Evolutionary conservation across 2,797 vertebrate genomes (phyloP), one percentile per base, ranked within the genome.

Genomic region (Channa striata): DNA sequence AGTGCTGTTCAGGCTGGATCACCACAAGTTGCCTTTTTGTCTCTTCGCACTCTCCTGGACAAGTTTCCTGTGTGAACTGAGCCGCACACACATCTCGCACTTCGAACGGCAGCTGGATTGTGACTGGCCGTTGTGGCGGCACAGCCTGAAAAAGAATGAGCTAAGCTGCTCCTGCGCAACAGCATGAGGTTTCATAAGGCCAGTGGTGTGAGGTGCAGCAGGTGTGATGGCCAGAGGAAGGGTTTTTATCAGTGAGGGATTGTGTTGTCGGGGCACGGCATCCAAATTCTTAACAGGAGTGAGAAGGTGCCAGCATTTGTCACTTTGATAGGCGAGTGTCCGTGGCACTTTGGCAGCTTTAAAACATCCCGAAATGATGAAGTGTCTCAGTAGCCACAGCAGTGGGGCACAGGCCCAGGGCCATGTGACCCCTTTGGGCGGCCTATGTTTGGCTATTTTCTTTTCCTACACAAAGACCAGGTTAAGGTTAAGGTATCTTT

Each of bases 1-100:
- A 72, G 73, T 47, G 53, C 58, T 42, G 65, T 87, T 83, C 83
- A 83, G 59, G 25, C 54, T 50, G 40, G 50, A 85, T 86, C 65
- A 20, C 82, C 82, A 72, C 86, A 87, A 74, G 66, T 86, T 82
- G 81, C 83, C 60, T 58, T 54, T 80, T 51, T 71, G 60, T 76
- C 30, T 50, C 74, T 25, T 51, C 43, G 51, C 43, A 17, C 49
- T 54, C 74, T 64, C 21, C 68, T 58, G 78, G 57, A 76, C 37
- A 60, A 76, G 82, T 83, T 81, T 73, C 53, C 77, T 12, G 33
- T 14, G 46, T 36, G 23, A 81, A 74, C 54, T 1, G 20, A 43
- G 50, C 58, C 51, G 59, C 49, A 19, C 72, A 60, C 86, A 87
- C 72, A 69, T 81, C 76, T 78, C 20, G 42, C 63, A 72, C 74